Conservation (phyloP, 2,113 vertebrate genomes). For the Copsychus sechellarum region DNA sequence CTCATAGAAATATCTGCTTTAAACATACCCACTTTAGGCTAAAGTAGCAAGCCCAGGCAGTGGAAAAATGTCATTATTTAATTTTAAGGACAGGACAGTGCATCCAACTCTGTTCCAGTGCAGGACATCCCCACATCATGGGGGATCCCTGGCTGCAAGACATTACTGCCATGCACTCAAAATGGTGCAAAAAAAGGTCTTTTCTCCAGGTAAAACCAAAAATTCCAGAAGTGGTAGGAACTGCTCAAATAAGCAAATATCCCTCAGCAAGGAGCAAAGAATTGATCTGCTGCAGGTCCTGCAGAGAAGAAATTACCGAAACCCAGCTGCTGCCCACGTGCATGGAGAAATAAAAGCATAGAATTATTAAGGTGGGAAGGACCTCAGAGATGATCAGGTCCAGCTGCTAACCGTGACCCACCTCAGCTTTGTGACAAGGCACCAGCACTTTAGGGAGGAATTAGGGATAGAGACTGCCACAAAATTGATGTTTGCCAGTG, state of each 20-base stretch:
- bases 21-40: not conserved
- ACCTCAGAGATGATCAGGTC: accelerated
- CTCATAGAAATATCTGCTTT: not conserved
- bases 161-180: accelerated
- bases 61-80: not conserved
- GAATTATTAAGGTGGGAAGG: not conserved
- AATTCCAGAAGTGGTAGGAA: not conserved
- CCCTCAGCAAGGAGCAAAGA: not conserved
- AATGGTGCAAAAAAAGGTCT: not conserved
- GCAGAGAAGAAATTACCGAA: not conserved
- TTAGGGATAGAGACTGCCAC: not conserved
- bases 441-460: not conserved
- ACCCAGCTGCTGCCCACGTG: not conserved
- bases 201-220: not conserved
- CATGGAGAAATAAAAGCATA: not conserved
- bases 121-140: not conserved
- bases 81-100: not conserved
- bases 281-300: not conserved
- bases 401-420: not conserved
- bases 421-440: not conserved
- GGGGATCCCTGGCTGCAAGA: not conserved
- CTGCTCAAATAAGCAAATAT: not conserved
- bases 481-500: not conserved
- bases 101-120: not conserved
- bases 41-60: not conserved